Evolutionary conservation across 1,140 invertebrate species (phyloP), one percentile per base, ranked within the genome.

Genomic region (Agrypnia vestita): DNA sequence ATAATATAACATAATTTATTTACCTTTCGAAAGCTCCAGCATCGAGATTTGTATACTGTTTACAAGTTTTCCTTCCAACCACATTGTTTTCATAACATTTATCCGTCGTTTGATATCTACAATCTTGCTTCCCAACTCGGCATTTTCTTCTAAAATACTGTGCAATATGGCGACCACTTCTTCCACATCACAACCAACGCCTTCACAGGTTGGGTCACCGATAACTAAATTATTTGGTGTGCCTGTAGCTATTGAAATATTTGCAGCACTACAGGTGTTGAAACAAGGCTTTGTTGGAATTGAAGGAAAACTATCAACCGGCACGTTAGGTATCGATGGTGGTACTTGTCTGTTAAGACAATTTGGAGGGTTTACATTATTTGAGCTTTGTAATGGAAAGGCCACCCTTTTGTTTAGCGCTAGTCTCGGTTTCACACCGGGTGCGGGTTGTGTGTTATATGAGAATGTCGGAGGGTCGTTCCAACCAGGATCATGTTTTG

Each of bases 401-500:
- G 90, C 87, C 10, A 91, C 88, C 77, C 90, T 85, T 86, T 91
- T 91, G 55, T 90, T 91, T 11, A 91, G 84, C 79, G 89, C 86
- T 76, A 87, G 88, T 72, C 88, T 86, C 12, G 87, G 87, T 80
- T 88, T 87, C 71, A 85, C 86, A 17, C 86, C 86, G 43, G 88
- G 86, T 8, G 85, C 81, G 73, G 87, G 85, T 76, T 87, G 86
- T 19, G 85, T 75, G 73, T 86, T 88, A 49, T 87, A 89, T 9
- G 88, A 84, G 73, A 91, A 86, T 51, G 85, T 87, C 19, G 90
- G 90, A n/a, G 90, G 90, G 84, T 91, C 90, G 81, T 91, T 91
- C 90, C 90, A 91, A 11, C 90, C 90, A 44, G 90, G 90, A 81
- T 90, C 89, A 61, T 86, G 87, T 13, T 86, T 79, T 17, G 84